Evolutionary conservation across 2,888 invertebrate genomes (phyloP).

Genomic region (Troides helena): DNA sequence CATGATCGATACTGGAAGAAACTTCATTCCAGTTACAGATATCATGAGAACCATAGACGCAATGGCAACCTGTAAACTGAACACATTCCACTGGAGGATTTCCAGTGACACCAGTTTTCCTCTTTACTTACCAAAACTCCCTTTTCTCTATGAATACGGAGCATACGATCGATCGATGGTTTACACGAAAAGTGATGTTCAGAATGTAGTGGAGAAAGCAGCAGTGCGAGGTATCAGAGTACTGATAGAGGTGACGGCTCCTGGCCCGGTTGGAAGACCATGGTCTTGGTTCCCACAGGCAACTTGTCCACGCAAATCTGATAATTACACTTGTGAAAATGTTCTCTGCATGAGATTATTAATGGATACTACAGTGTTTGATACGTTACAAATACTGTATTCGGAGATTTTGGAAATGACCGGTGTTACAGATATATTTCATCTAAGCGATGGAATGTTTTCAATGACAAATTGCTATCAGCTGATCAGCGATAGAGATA

Average conservation of each 20-base stretch:
- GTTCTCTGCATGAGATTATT: slow-evolving; percentile 88
- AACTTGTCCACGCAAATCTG: slow-evolving; percentile 46
- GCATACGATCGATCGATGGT: slow-evolving; percentile 88
- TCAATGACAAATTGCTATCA: slow-evolving; percentile 84
- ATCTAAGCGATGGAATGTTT: slow-evolving; percentile 88
- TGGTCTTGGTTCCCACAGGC: slow-evolving; percentile 88
- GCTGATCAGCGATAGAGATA: slow-evolving; percentile 85
- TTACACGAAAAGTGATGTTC: slow-evolving; percentile 84
- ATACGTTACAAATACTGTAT: slow-evolving; percentile 85
- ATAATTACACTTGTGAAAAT: slow-evolving; percentile 80
- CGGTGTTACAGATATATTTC: slow-evolving; percentile 86
- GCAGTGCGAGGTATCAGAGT: slow-evolving; percentile 89
- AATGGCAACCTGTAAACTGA: slow-evolving; percentile 92
- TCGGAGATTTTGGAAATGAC: slow-evolving; percentile 71
- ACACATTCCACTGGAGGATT: slow-evolving; percentile 95
- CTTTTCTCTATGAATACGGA: slow-evolving; percentile 88
- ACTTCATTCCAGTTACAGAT: slow-evolving; percentile 88
- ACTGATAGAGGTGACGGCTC: slow-evolving; percentile 92
- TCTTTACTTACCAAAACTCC: slow-evolving; percentile 84
- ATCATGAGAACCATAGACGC: slow-evolving; percentile 88
- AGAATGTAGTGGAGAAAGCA: slow-evolving; percentile 87
- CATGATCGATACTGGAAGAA: slow-evolving; percentile 93
- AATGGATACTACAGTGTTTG: slow-evolving; percentile 85
- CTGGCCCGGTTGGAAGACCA: slow-evolving; percentile 91
- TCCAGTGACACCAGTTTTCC: slow-evolving; percentile 95